phyloP scores from a whole-genome alignment of 2,797 vertebrate genomes.

The Carcharodon carcharias region DNA sequence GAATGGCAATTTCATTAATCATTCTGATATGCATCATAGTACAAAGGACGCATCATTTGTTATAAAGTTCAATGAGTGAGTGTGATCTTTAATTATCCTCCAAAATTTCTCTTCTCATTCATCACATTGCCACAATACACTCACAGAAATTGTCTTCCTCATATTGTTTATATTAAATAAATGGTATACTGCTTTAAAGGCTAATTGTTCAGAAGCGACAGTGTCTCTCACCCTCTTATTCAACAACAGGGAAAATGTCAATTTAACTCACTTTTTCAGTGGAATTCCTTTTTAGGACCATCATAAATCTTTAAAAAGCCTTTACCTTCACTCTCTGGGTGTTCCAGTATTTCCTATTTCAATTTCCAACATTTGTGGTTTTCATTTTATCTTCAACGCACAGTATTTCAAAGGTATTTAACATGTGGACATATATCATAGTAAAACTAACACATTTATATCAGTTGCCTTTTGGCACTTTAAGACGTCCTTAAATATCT shows the following conservation, averaged over 20 bases:
- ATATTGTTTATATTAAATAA: conserved; percentile 7
- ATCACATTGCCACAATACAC: conserved; percentile 33
- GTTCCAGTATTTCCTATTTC: neutral
- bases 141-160: conserved; percentile 19
- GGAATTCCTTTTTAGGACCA: neutral
- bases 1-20: conserved; percentile 35
- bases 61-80: conserved; percentile 37
- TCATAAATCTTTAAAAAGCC: neutral
- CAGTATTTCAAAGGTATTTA: neutral
- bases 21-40: conserved; percentile 25
- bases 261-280: neutral
- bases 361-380: neutral
- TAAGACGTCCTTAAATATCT: neutral
- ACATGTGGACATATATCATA: neutral
- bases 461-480: neutral
- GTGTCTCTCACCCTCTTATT: neutral
- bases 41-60: conserved; percentile 27
- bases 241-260: neutral
- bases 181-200: neutral
- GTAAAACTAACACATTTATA: neutral
- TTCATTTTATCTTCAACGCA: neutral
- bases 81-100: conserved; percentile 33
- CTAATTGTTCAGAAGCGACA: neutral
- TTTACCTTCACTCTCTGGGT: neutral
- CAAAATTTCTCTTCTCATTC: conserved; percentile 31